Evolutionary conservation across 2,797 vertebrate genomes (phyloP).

Genomic region (Sebastes diploproa): DNA sequence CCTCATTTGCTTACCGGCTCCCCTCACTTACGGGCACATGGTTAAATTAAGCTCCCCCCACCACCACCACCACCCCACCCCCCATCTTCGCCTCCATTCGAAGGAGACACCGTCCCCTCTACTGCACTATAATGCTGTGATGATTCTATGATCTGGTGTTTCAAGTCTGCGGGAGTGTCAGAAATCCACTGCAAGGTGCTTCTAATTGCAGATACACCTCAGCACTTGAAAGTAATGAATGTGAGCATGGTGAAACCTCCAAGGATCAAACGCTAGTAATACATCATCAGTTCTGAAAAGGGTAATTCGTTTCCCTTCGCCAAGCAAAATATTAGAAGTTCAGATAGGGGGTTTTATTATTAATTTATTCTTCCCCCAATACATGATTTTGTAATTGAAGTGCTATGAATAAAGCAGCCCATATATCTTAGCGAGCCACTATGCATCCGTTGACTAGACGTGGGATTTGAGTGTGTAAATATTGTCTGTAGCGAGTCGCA

Average conservation of each 20-base stretch:
- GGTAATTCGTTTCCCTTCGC: conserved; percentile 86
- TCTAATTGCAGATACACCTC: conserved; percentile 87
- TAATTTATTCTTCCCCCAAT: conserved; percentile 84
- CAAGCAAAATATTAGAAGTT: conserved; percentile 87
- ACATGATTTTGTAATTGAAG: conserved; percentile 86
- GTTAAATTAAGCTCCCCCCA: conserved; percentile 77
- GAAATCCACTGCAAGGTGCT: conserved; percentile 83
- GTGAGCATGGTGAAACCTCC: conserved; percentile 83
- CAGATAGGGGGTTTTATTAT: conserved; percentile 83
- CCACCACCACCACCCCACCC: conserved; percentile 23
- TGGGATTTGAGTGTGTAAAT: conserved; percentile 83
- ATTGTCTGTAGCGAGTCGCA: conserved; percentile 77
- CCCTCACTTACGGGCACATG: conserved; percentile 80
- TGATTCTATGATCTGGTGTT: conserved; percentile 84
- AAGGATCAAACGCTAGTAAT: conserved; percentile 86
- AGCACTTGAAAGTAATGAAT: conserved; percentile 87
- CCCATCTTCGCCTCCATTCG: conserved; percentile 64
- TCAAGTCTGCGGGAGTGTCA: conserved; percentile 84
- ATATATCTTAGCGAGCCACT: conserved; percentile 78
- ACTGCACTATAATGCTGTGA: conserved; percentile 77
- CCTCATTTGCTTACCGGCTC: conserved; percentile 83
- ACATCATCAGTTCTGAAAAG: conserved; percentile 86
- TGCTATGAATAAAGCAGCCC: conserved; percentile 82
- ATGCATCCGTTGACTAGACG: conserved; percentile 77
- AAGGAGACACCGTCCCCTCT: conserved; percentile 79